Base-by-base conservation (phyloP, 2,888 invertebrate species). In the Leptinotarsa tumamoca region DNA sequence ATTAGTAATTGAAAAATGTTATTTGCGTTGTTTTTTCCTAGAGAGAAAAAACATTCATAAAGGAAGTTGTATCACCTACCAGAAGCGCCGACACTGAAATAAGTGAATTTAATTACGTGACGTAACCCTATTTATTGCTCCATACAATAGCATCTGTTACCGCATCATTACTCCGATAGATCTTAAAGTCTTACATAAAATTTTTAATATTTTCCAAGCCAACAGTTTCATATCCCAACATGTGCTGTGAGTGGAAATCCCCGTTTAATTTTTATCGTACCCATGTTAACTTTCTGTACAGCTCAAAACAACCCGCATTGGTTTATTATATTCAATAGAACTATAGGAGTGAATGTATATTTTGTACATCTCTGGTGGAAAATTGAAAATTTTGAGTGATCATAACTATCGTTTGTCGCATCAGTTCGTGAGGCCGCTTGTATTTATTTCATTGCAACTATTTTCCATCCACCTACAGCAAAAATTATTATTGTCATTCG, bases 131-230 rank as follows among this genome's bases (percentile, higher is more conserved):
- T 58, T 58, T 58, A 21, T 58, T 58, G 58, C 58, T 58, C 21
- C n/a, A 43, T 33, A 27, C n/a, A 63, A 63, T n/a, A 63, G 63
- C 63, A 63, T 58, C 58, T 58, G 58, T 23, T 58, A 63, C 63
- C 63, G 63, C 63, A 63, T 43, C 63, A 63, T 63, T 27, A 18
- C 13, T 33, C 33, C 17, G 63, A n/a, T 63, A 63, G 15, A 63
- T 63, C 58, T 58, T 13, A 58, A 58, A 58, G 23, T 58, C 58
- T 33, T 43, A 15, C 63, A 63, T 63, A 63, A 17, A 63, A n/a
- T n/a, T 63, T 63, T 63, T 63, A 63, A 63, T 63, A 63, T 63
- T 63, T 63, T 27, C 43, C 63, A 63, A 4, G 43, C 27, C 27
- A 63, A 43, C 63, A 63, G n/a, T 63, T 63, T n/a, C 63, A 63